A percentile compares a stretch with the other conserved stretches of the same genome.
Conservation (phyloP, 2,113 vertebrate genomes). For the Gorsachius goisagi region DNA sequence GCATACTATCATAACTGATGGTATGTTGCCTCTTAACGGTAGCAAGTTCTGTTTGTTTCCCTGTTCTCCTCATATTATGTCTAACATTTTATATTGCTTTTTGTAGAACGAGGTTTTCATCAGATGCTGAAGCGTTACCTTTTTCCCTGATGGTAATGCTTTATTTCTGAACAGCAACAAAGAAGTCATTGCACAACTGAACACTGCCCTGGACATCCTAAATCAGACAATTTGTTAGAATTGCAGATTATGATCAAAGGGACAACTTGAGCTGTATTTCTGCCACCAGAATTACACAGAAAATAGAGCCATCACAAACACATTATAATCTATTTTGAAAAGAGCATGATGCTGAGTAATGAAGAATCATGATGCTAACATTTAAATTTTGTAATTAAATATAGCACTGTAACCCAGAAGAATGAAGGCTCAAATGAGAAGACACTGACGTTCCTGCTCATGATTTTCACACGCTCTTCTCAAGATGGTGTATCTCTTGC, state of each 20-base stretch:
- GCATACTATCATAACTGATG: not conserved
- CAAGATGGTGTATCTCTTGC: not conserved
- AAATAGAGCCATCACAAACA: conserved; percentile 4
- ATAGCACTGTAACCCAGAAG: not conserved
- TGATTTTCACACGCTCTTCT: not conserved
- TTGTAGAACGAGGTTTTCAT: not conserved
- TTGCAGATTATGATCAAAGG: conserved; percentile 41
- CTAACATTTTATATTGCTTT: not conserved
- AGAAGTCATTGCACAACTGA: conserved; percentile 3
- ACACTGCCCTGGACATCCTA: not conserved
- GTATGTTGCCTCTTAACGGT: not conserved
- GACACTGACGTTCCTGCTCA: not conserved
- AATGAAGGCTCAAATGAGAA: not conserved
- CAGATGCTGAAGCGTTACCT: not conserved
- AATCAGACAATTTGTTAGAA: conserved; percentile 45
- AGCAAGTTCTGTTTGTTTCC: not conserved
- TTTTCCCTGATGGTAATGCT: not conserved
- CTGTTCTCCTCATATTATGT: not conserved
- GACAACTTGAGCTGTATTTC: conserved; percentile 5
- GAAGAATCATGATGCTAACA: not conserved
- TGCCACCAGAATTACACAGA: not conserved
- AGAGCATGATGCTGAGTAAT: not conserved
- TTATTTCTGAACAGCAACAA: conserved; percentile 8
- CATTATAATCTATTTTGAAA: not conserved
- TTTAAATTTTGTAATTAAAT: conserved; percentile 14